Percentiles rank a stretch among this genome's conserved stretches.
Conservation (phyloP, 2,113 vertebrate species). For the Barnardius zonarius region DNA sequence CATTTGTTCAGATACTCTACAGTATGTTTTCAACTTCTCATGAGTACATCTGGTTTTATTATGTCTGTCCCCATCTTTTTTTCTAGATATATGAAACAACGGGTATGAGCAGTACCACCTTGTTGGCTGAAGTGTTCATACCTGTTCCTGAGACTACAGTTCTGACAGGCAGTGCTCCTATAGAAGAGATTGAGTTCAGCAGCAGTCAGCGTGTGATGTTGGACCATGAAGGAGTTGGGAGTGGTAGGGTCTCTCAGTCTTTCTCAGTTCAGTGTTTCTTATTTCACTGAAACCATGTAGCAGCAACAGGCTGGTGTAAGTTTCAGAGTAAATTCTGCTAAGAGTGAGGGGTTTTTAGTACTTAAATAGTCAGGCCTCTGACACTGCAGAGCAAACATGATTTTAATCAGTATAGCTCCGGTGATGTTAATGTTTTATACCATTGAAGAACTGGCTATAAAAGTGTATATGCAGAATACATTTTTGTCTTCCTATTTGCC, state of each 20-base stretch:
- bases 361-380: background rate
- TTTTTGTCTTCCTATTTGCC: background rate
- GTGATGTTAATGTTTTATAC: background rate
- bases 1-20: background rate
- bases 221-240: conserved; percentile 95
- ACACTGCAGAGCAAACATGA: background rate
- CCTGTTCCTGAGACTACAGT: conserved; percentile 86
- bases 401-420: background rate
- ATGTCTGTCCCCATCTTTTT: background rate
- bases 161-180: conserved; percentile 78
- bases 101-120: conserved; percentile 72
- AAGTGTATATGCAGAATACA: background rate
- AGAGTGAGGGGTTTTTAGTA: background rate
- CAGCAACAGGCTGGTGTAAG: background rate
- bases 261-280: background rate
- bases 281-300: background rate
- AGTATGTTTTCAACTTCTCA: background rate
- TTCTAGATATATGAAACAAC: conserved; percentile 85
- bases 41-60: background rate
- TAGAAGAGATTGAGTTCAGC: conserved; percentile 93
- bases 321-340: background rate
- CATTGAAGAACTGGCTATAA: background rate
- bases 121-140: conserved; percentile 87
- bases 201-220: conserved; percentile 85
- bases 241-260: conserved; percentile 74